Conservation (phyloP, 2,888 invertebrate genomes). For the Stictocephala bisonia region DNA sequence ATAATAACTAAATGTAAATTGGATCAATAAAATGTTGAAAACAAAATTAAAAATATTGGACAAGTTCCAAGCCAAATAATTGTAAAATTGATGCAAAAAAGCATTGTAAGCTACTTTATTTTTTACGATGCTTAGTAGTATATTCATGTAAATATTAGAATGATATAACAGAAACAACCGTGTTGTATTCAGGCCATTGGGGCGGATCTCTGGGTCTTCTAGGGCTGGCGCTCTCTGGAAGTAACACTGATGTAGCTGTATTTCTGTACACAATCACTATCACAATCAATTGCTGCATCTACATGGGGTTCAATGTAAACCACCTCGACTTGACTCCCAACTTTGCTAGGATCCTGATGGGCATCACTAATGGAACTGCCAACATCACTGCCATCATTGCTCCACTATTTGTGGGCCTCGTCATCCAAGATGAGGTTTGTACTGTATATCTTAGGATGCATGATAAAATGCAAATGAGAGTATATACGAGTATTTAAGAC, state of each 20-base stretch:
- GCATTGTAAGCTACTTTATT: too few relatives aligned
- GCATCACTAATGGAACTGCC: slow-evolving; percentile 82
- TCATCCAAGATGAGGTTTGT: slow-evolving; percentile 77
- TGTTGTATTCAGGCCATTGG: slow-evolving; percentile 51
- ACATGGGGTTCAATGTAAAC: slow-evolving; percentile 75
- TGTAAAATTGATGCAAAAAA: too few relatives aligned
- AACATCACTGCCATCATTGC: slow-evolving; percentile 83
- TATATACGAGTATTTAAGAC: too few relatives aligned
- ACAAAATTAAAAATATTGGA: too few relatives aligned
- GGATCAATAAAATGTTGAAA: too few relatives aligned
- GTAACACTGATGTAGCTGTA: slow-evolving; percentile 43
- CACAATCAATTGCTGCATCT: slow-evolving; percentile 75
- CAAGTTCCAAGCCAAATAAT: too few relatives aligned
- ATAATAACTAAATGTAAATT: too few relatives aligned
- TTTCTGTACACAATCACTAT: slow-evolving; percentile 50
- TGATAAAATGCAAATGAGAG: too few relatives aligned
- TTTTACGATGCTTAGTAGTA: too few relatives aligned
- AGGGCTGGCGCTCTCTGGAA: slow-evolving; percentile 48
- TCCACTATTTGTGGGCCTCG: slow-evolving; percentile 76
- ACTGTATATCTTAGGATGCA: too few relatives aligned
- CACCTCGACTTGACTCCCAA: slow-evolving; percentile 88
- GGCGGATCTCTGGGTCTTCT: slow-evolving; percentile 48
- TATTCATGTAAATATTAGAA: too few relatives aligned
- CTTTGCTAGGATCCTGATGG: slow-evolving; percentile 86
- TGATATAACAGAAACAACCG: too few relatives aligned